Evolutionary conservation across 2,113 vertebrate species (phyloP), one percentile per base, ranked within the genome.

Genomic region (Gobiocypris rarus): DNA sequence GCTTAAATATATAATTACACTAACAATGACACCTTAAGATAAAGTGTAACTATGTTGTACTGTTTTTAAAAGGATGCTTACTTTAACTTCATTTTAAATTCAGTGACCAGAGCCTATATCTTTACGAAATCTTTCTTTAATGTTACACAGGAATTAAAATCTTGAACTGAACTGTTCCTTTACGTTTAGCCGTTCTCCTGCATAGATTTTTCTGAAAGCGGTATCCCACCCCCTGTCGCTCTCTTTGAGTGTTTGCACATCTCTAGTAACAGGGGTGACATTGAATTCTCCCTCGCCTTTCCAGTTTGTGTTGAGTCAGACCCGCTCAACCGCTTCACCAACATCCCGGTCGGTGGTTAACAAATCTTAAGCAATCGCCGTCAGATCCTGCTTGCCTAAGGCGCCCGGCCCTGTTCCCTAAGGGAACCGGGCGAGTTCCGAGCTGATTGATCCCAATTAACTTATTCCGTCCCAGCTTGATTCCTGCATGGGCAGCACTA

Each of bases 371-470:
- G 86, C 76, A 83, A 89, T 89, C 81, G 26, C 75, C 75, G 67
- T 84, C 83, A 84, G 87, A 84, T 84, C 78, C 82, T 71, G 77
- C 84, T 87, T 56, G 75, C 52, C 80, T 87, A 89, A 89, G 85
- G 86, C 84, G n/a, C 63, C 59, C 67, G 15, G 73, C 86, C 85
- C 85, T 54, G 63, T n/a, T n/a, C n/a, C n/a, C n/a, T n/a, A n/a
- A n/a, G 85, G 85, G 86, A 88, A 24, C 26, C 26, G 54, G 56
- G 56, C 11, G 45, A 87, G 86, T 77, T 85, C 83, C n/a, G 15
- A 87, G 85, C 86, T 88, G 86, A 90, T 90, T 89, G 89, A 90
- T 91, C 87, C 87, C 89, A 88, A 88, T 89, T 89, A 89, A 91
- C 88, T 89, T 86, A 67, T 83, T 71, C 83, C 38, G 9, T 81